Conservation (phyloP, 53 echinoderm and acorn worm species). For the Echinarachnius parma region DNA sequence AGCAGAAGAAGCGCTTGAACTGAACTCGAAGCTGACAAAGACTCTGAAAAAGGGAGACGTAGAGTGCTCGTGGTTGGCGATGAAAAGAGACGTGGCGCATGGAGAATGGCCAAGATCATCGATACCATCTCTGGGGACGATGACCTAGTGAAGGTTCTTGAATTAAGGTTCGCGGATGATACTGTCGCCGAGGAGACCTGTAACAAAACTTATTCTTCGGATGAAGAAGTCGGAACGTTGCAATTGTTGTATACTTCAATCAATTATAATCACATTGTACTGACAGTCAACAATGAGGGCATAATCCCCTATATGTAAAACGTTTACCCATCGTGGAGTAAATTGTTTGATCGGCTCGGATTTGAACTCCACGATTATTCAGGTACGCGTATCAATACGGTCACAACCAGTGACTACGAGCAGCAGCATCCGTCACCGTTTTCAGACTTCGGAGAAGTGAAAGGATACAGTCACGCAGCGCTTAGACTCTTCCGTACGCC, state of each 20-base stretch:
- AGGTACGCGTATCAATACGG: neutral
- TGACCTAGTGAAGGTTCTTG: conserved; percentile 58
- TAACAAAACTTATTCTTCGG: no score
- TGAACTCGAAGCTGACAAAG: conserved; percentile 56
- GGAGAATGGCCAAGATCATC: no score
- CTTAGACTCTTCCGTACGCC: no score
- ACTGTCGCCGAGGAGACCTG: no score
- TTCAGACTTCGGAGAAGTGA: conserved; percentile 11
- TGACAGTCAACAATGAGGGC: no score
- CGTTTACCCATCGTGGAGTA: neutral
- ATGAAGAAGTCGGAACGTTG: no score
- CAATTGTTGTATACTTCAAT: no score
- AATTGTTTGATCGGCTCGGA: neutral
- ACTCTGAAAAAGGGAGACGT: conserved; percentile 22
- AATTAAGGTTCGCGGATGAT: conserved; percentile 51
- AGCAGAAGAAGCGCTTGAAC: conserved; percentile 46
- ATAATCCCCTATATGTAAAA: neutral
- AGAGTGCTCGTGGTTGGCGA: no score
- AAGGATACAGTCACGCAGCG: no score
- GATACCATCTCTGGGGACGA: conserved; percentile 58
- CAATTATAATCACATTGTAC: no score
- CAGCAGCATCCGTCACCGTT: neutral
- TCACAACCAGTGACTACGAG: neutral
- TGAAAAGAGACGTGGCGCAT: conserved; percentile 46
- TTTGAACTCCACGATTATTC: no score